These are phyloP conservation scores for Apeltes quadracus DNA, from an alignment of 2,113 vertebrate genomes.

Conservation along the genomic window DNA sequence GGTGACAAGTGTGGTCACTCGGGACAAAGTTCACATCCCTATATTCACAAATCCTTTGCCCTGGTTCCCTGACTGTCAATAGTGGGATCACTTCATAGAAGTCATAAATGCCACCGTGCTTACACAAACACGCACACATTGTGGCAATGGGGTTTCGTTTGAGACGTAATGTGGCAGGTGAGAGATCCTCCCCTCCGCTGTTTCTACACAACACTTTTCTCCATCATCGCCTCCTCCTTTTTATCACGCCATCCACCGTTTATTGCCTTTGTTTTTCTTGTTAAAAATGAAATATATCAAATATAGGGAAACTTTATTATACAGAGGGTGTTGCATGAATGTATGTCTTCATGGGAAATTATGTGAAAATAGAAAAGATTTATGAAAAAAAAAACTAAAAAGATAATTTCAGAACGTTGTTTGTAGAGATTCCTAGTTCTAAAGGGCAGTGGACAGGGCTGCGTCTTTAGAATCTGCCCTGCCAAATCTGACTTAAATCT, in stretches of 20 bases:
- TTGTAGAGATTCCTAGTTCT: constrained; percentile 76
- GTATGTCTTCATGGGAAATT: constrained; percentile 86
- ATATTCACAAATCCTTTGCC: constrained; percentile 44
- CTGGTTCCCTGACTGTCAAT: constrained; percentile 48
- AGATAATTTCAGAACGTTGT: constrained; percentile 77
- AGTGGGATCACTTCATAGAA: constrained; percentile 22
- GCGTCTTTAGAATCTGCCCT: constrained; percentile 60
- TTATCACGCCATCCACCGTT: constrained; percentile 56
- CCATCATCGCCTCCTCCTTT: constrained; percentile 50
- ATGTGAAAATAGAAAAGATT: constrained; percentile 74
- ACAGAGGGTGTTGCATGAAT: constrained; percentile 88
- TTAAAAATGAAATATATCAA: constrained; percentile 79
- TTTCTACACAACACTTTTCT: constrained; percentile 34
- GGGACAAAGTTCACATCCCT: constrained; percentile 45
- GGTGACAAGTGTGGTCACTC: neutral
- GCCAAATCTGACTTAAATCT: constrained; percentile 63
- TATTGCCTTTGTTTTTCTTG: constrained; percentile 52
- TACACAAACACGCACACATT: constrained; percentile 18
- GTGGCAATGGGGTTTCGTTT: constrained; percentile 41
- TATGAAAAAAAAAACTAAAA: constrained; percentile 69
- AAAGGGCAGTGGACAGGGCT: constrained; percentile 63
- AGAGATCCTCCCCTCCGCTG: constrained; percentile 57
- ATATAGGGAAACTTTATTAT: constrained; percentile 85
- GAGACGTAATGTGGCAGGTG: constrained; percentile 52
- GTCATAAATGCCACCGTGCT: constrained; percentile 14